Base-by-base conservation (phyloP, 2,113 vertebrate species). In the Planiliza haematocheilus region DNA sequence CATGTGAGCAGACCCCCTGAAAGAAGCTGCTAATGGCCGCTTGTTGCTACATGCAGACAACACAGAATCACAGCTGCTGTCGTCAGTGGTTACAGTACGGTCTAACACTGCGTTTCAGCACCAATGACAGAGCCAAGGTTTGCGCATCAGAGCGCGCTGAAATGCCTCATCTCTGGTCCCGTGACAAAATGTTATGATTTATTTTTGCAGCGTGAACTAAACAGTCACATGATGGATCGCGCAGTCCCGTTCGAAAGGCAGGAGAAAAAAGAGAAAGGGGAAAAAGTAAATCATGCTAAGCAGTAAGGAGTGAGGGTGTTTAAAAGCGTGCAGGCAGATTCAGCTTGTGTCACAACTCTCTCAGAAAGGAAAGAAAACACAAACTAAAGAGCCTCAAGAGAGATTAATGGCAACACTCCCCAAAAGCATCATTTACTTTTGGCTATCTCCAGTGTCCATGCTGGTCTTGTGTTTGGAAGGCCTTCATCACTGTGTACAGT, bases 351-450 rank as follows among this genome's bases (percentile, higher is more conserved):
- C 67, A 74, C 20, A 56, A 38, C 30, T 71, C 52, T 79, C 16
- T n/a, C n/a, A n/a, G n/a, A n/a, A n/a, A n/a, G n/a, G n/a, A n/a
- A 56, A 62, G 58, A 46, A 21, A 56, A 62, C 58, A 46, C 21
- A 64, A 7, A 76, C 24, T 43, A 70, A 68, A 82, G 53, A 60
- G 68, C 38, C 70, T 78, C 62, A 45, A 75, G 77, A 70, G 86
- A 76, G 74, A 73, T 53, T 17, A 56, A 73, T 24, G 48, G 49
- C 56, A 73, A 70, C 42, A 11, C 57, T 66, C 62, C 39, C 61
- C 8, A 20, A 8, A 46, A 70, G 76, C 64, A 12, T 77, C 34
- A 48, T 67, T 67, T 49, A 55, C 16, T 59, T 48, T 17, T 48
- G 2, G 13, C 36, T 41, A 11, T 70, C 53, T 70, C 61, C 41